Evolutionary conservation across 2,888 invertebrate species (phyloP).

Genomic region (Melieria picta): DNA sequence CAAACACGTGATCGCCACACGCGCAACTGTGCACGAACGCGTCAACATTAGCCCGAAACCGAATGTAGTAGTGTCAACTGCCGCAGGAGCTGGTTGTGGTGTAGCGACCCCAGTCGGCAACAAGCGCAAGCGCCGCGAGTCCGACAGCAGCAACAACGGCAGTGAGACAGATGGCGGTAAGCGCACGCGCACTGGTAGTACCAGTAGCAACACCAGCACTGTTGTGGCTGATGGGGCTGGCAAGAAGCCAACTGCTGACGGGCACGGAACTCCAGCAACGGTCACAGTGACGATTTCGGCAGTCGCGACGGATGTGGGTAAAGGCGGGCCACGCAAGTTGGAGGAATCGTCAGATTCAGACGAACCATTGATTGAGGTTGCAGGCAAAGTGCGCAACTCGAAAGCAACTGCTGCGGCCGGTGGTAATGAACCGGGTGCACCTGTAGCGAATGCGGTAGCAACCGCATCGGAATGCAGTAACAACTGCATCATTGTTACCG

Average conservation of each 20-base stretch:
- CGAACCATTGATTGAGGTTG: conserved; percentile 79
- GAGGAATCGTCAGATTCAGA: conserved; percentile 83
- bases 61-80: conserved; percentile 27
- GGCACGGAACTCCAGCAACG: conserved; percentile 25
- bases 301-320: conserved; percentile 65
- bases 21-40: conserved; percentile 43
- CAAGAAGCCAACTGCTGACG: conserved; percentile 27
- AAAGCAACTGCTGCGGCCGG: conserved; percentile 46
- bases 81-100: conserved; percentile 23
- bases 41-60: conserved; percentile 56
- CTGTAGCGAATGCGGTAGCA: conserved; percentile 10
- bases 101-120: conserved; percentile 33
- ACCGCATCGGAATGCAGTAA: not conserved
- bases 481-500: too few species aligned
- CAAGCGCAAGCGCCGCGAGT: conserved; percentile 82
- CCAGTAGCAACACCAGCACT: conserved; percentile 62
- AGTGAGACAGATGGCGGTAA: conserved; percentile 42
- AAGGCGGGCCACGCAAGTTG: conserved; percentile 45
- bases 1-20: conserved; percentile 47
- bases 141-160: conserved; percentile 70
- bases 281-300: conserved; percentile 53
- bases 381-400: conserved; percentile 72
- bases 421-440: not conserved
- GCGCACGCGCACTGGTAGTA: conserved; percentile 40
- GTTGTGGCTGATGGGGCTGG: conserved; percentile 14